These are phyloP conservation scores for Harlomillsia oculata DNA, from an alignment of 1,140 invertebrate species.

Conservation along the genomic window DNA sequence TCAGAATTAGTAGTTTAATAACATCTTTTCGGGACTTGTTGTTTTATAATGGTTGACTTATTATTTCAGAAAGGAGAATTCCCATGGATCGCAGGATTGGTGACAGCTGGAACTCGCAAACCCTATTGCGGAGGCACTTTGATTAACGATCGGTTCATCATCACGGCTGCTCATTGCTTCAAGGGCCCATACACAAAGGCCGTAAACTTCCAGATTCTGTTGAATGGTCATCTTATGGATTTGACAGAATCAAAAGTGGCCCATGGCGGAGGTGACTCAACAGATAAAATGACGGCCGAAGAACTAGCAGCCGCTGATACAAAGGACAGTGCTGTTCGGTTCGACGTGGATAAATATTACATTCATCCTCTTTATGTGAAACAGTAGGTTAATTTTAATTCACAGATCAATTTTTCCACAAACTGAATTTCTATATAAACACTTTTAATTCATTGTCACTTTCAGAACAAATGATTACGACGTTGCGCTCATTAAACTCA, in stretches of 20 bases:
- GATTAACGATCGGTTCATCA: constrained; percentile 3
- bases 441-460: background rate
- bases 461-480: constrained; percentile 33
- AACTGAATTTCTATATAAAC: no score
- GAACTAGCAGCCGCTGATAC: background rate
- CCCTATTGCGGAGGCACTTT: constrained; percentile 28
- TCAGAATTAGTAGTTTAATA: background rate
- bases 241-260: constrained; percentile 10
- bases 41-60: no score
- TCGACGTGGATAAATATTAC: constrained; percentile 27
- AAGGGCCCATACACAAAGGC: constrained; percentile 23
- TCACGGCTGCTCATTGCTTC: constrained; percentile 28
- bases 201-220: constrained; percentile 25
- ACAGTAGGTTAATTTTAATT: no score
- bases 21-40: no score
- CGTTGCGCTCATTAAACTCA: constrained; percentile 15
- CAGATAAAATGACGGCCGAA: background rate
- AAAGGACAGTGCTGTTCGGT: constrained; percentile 11
- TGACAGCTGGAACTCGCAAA: constrained; percentile 19
- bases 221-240: constrained; percentile 20
- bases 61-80: constrained; percentile 20
- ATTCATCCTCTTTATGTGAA: constrained; percentile 33
- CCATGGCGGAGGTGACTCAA: background rate
- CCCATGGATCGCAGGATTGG: constrained; percentile 32
- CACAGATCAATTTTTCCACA: no score